These are phyloP conservation scores for Archilochus colubris DNA, from an alignment of 2,113 vertebrate species.

Conservation along the genomic window DNA sequence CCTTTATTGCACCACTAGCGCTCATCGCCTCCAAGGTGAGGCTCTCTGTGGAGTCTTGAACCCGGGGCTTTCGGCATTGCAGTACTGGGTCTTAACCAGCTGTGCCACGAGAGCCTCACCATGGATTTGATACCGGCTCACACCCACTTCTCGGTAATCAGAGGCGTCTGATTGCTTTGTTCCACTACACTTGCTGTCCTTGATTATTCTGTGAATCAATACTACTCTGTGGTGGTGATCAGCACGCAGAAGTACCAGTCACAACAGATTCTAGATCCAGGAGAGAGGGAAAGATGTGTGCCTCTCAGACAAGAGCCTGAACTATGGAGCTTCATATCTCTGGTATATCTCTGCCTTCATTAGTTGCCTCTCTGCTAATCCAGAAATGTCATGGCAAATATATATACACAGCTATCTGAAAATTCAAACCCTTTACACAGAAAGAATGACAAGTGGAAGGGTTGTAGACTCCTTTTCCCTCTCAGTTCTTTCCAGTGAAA, in stretches of 20 bases:
- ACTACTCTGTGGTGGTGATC: not conserved
- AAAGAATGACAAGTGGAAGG: not conserved
- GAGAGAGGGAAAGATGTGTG: not conserved
- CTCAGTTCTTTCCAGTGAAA: not conserved
- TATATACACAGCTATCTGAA: accelerated
- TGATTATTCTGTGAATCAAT: not conserved
- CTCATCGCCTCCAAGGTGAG: too few relatives aligned
- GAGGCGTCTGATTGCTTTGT: too few relatives aligned
- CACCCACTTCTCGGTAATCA: too few relatives aligned
- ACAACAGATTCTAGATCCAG: not conserved
- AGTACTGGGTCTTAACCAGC: too few relatives aligned
- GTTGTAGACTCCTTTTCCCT: accelerated
- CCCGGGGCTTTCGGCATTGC: too few relatives aligned
- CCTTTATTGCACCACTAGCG: too few relatives aligned
- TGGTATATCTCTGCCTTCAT: not conserved
- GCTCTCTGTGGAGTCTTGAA: too few relatives aligned
- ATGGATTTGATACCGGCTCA: too few relatives aligned
- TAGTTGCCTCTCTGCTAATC: not conserved
- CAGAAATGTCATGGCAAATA: not conserved
- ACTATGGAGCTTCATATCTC: not conserved
- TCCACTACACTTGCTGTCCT: too few relatives aligned
- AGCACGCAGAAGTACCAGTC: not conserved
- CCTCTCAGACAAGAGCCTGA: not conserved
- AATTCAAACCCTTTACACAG: not conserved
- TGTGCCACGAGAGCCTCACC: too few relatives aligned